Conservation (phyloP, 2,113 vertebrate species). For the Loxodonta africana region DNA sequence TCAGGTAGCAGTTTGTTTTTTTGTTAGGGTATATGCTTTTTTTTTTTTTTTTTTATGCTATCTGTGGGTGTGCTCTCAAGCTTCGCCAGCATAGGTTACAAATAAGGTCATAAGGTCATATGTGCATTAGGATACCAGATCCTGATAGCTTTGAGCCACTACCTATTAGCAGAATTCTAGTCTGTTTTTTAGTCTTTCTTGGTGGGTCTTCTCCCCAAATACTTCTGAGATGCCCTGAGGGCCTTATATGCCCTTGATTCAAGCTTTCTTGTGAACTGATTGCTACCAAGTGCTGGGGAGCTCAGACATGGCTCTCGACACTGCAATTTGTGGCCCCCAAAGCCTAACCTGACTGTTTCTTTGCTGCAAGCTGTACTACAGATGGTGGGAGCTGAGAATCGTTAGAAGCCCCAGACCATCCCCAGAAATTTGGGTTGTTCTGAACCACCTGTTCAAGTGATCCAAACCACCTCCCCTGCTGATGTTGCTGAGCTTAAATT, state of each 20-base stretch:
- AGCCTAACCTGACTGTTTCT: background rate
- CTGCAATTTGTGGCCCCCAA: background rate
- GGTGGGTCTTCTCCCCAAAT: background rate
- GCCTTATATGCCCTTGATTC: background rate
- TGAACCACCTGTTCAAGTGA: background rate
- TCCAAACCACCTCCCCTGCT: background rate
- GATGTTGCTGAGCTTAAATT: background rate
- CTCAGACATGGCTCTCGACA: background rate
- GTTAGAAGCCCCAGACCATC: background rate
- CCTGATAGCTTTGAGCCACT: background rate
- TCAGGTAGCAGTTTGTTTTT: background rate
- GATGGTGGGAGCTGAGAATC: background rate
- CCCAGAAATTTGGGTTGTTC: background rate
- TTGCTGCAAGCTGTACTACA: background rate
- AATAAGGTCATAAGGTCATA: background rate
- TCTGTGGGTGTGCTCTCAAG: background rate
- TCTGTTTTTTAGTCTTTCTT: background rate
- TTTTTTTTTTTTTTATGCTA: no score
- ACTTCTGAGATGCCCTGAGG: background rate
- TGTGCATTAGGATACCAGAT: background rate
- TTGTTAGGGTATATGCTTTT: background rate
- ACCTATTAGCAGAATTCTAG: background rate
- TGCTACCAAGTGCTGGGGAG: background rate
- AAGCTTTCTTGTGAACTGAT: background rate
- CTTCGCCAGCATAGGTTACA: background rate